Conservation (phyloP, 2,113 vertebrate species). For the Notarius lentiginosus region DNA sequence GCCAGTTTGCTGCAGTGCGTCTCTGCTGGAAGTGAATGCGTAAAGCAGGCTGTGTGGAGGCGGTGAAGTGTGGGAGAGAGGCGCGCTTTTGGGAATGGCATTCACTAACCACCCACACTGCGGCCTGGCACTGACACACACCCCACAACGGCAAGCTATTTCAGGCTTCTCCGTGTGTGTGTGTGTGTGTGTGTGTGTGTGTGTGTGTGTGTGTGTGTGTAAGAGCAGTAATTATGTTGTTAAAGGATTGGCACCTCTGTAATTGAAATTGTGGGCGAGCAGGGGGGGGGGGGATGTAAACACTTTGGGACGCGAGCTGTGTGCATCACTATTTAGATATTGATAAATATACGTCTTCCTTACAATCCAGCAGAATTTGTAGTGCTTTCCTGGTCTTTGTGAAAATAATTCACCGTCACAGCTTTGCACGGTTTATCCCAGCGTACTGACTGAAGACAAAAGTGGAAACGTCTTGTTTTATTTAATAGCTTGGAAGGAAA, state of each 20-base stretch:
- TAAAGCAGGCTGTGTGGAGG: slow-evolving; percentile 15
- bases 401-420: not conserved
- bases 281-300: no score
- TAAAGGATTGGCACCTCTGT: slow-evolving; percentile 1
- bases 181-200: not conserved
- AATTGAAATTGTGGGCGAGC: not conserved
- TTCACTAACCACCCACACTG: slow-evolving; percentile 32
- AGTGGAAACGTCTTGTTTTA: not conserved
- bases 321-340: no score
- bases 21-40: slow-evolving; percentile 3
- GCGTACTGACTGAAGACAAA: not conserved
- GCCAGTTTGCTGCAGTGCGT: slow-evolving; percentile 11
- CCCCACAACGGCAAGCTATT: slow-evolving; percentile 12
- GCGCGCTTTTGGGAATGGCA: slow-evolving; percentile 17
- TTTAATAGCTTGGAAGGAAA: not conserved
- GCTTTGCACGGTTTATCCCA: no score
- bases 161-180: not conserved
- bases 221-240: slow-evolving; percentile 18
- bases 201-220: not conserved
- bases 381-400: not conserved
- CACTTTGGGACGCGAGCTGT: no score
- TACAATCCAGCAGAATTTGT: no score
- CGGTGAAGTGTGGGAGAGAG: slow-evolving; percentile 36
- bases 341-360: no score
- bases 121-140: slow-evolving; percentile 16